Percentiles rank a stretch among this genome's conserved stretches.
phyloP scores from a whole-genome alignment of 2,113 vertebrate species.

The Lagopus muta region DNA sequence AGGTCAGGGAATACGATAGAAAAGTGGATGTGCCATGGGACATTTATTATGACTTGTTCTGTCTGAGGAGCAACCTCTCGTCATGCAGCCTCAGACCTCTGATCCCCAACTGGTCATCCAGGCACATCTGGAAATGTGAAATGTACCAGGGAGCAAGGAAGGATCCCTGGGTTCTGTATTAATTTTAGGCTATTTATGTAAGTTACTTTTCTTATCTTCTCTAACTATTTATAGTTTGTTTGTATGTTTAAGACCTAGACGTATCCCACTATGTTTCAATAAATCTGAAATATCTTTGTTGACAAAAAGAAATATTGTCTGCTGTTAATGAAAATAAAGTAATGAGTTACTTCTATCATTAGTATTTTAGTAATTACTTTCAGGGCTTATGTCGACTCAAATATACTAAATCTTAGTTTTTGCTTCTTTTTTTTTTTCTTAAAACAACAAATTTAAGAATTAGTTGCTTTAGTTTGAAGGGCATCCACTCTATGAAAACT shows the following conservation, averaged over 20 bases:
- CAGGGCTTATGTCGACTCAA: neutral
- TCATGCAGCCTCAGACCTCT: neutral
- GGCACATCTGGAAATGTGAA: slow-evolving; percentile 63
- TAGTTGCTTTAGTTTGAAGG: neutral
- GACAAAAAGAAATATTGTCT: neutral
- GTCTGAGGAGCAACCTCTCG: neutral
- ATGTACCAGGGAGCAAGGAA: slow-evolving; percentile 29
- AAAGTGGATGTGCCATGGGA: neutral
- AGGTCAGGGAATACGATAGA: neutral
- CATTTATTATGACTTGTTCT: neutral
- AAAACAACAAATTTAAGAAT: neutral
- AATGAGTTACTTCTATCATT: neutral
- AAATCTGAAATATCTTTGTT: slow-evolving; percentile 32
- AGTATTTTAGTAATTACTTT: neutral
- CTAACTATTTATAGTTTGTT: slow-evolving; percentile 60
- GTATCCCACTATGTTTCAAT: neutral
- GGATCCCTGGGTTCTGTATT: slow-evolving; percentile 44
- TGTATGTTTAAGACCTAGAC: slow-evolving; percentile 33
- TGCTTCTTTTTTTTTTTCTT: neutral
- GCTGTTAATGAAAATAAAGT: slow-evolving; percentile 17
- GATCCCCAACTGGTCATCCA: slow-evolving; percentile 20
- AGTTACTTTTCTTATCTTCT: slow-evolving; percentile 53
- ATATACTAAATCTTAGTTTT: neutral
- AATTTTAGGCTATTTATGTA: slow-evolving; percentile 35
- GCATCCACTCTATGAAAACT: neutral